Conservation (phyloP, 1,140 invertebrate species). For the Trachymyrmex cornetzi region DNA sequence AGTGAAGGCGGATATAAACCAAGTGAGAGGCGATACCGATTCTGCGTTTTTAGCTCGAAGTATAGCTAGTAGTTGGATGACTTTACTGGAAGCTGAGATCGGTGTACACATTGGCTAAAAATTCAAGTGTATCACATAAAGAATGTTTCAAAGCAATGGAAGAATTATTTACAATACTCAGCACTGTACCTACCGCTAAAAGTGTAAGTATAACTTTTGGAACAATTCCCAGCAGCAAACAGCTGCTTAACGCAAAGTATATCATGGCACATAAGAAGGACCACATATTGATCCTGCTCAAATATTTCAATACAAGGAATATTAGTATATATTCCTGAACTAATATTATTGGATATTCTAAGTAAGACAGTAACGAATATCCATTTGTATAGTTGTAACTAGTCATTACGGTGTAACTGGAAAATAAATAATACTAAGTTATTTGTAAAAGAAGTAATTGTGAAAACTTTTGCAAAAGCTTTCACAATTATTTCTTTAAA, state of each 20-base stretch:
- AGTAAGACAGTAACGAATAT: constrained; percentile 90
- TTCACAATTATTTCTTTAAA: too few relatives aligned
- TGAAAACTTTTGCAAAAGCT: not conserved
- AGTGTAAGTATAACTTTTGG: constrained; percentile 88
- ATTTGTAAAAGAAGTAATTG: not conserved
- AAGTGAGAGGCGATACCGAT: constrained; percentile 89
- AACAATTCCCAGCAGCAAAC: constrained; percentile 86
- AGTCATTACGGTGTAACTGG: constrained; percentile 90
- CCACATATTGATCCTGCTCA: constrained; percentile 85
- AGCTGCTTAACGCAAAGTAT: constrained; percentile 86
- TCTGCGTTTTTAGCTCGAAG: constrained; percentile 88
- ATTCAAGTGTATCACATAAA: not conserved
- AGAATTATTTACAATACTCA: not conserved
- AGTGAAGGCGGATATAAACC: constrained; percentile 90
- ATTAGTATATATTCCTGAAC: constrained; percentile 90
- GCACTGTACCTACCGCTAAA: constrained; percentile 88
- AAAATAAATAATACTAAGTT: constrained; percentile 79
- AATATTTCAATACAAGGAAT: constrained; percentile 89
- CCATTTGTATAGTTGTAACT: constrained; percentile 91
- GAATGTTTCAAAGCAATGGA: not conserved
- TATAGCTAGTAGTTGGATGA: constrained; percentile 90
- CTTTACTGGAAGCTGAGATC: constrained; percentile 90
- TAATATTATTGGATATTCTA: constrained; percentile 92
- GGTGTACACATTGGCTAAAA: constrained; percentile 90
- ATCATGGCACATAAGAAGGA: constrained; percentile 81